Conservation (phyloP, 2,888 invertebrate species). For the Apantesis nais region DNA sequence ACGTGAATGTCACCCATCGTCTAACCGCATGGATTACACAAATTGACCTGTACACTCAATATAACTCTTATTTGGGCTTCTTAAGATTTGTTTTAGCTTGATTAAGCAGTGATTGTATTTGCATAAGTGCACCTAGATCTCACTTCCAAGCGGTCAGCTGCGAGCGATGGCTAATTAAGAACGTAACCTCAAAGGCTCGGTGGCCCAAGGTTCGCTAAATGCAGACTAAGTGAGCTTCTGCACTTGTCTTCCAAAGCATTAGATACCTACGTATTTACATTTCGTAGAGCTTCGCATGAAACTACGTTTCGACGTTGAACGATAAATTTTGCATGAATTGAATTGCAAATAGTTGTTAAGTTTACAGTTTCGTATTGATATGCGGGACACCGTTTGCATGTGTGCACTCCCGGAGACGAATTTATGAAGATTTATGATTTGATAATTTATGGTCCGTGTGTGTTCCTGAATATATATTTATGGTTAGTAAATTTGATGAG, state of each 20-base stretch:
- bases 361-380: slow-evolving; percentile 59
- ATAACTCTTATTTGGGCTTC: slow-evolving; percentile 31
- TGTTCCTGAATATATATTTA: slow-evolving; percentile 8
- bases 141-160: slow-evolving; percentile 79
- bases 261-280: slow-evolving; percentile 57
- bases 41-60: slow-evolving; percentile 28
- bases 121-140: slow-evolving; percentile 59
- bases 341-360: slow-evolving; percentile 68
- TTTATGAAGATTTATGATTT: slow-evolving; percentile 47
- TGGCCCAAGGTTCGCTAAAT: slow-evolving; percentile 75
- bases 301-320: slow-evolving; percentile 52
- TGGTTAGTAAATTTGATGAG: slow-evolving; percentile 14
- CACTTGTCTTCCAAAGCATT: slow-evolving; percentile 69
- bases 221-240: slow-evolving; percentile 73
- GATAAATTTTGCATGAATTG: slow-evolving; percentile 68
- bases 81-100: slow-evolving; percentile 45
- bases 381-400: slow-evolving; percentile 47
- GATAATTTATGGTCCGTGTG: slow-evolving; percentile 43
- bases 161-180: slow-evolving; percentile 82
- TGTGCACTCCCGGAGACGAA: slow-evolving; percentile 28
- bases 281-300: slow-evolving; percentile 45
- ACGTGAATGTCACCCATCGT: slow-evolving; percentile 63
- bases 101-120: slow-evolving; percentile 33
- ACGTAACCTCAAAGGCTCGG: slow-evolving; percentile 73
- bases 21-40: slow-evolving; percentile 57